Evolutionary conservation across 2,888 invertebrate genomes (phyloP), one percentile per base, ranked within the genome.

Genomic region (Lithosia quadra): DNA sequence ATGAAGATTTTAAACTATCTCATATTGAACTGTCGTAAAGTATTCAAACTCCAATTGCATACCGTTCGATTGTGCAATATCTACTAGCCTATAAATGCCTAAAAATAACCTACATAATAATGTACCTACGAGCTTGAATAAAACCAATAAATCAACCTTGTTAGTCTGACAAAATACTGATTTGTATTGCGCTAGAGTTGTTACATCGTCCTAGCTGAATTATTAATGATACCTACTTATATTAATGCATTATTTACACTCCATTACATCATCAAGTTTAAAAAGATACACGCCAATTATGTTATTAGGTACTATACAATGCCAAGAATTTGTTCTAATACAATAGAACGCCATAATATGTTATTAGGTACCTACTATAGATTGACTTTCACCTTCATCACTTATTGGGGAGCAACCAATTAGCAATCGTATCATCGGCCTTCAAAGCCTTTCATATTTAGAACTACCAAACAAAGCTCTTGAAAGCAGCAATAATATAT

Each of bases 161-260:
- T 67, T 62, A 43, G 53, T 66, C 71, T 66, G 77, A 72, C 79
- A 75, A 75, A 79, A 72, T 68, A 67, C 67, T 69, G 67, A 72
- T 79, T 72, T 69, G 55, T 65, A 68, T 71, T 75, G 56, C 61
- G 57, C 65, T 68, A 67, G 56, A 33, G 69, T 71, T 70, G 65
- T 77, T 61, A 59, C 36, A 58, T 24, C 56, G 79, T 71, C 77
- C 73, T 75, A 73, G 73, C 53, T 73, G 67, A 60, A 73, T 78
- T 70, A 78, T 74, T 78, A 78, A 78, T 76, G 68, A 76, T 70
- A 39, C 39, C n/a, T n/a, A n/a, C n/a, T 63, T 65, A 65, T 39
- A 77, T 77, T 75, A 70, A 75, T 69, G 59, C 59, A 77, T 74
- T 77, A 70, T 69, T 34, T 65, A 43, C 59, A 67, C 67, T 56